Evolutionary conservation across 2,797 vertebrate species (phyloP).

Genomic region (Tapirus indicus): DNA sequence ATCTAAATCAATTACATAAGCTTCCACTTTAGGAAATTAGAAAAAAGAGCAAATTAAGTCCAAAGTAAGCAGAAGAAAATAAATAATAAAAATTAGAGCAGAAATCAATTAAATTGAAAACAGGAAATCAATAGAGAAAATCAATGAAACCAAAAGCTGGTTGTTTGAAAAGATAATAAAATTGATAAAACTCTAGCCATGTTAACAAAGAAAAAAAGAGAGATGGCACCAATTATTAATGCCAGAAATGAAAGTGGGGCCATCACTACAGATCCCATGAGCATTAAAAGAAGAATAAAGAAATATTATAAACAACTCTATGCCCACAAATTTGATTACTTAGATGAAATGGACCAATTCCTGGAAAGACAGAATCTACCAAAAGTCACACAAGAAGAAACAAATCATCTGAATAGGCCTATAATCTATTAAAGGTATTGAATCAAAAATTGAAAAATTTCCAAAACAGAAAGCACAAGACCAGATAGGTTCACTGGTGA

Average conservation of each 20-base stretch:
- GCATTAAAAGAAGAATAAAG: neutral
- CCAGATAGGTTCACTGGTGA: neutral
- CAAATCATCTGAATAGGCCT: neutral
- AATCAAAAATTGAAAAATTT: neutral
- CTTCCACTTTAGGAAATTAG: neutral
- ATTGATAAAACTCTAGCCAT: neutral
- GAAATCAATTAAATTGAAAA: neutral
- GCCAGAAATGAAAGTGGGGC: neutral
- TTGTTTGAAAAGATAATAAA: neutral
- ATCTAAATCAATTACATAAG: neutral
- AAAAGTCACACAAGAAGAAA: neutral
- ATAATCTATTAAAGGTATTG: neutral
- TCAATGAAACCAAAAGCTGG: neutral
- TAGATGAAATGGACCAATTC: neutral
- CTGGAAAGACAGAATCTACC: neutral
- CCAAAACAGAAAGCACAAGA: neutral
- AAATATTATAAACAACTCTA: neutral
- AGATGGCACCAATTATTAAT: neutral
- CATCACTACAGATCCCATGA: neutral
- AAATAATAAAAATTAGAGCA: neutral
- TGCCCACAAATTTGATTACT: neutral
- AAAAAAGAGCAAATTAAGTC: neutral
- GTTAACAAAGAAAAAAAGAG: neutral
- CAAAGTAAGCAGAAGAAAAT: neutral
- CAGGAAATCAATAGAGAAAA: neutral